phyloP scores from a whole-genome alignment of 2,888 invertebrate species.

The Conistra vaccinii region DNA sequence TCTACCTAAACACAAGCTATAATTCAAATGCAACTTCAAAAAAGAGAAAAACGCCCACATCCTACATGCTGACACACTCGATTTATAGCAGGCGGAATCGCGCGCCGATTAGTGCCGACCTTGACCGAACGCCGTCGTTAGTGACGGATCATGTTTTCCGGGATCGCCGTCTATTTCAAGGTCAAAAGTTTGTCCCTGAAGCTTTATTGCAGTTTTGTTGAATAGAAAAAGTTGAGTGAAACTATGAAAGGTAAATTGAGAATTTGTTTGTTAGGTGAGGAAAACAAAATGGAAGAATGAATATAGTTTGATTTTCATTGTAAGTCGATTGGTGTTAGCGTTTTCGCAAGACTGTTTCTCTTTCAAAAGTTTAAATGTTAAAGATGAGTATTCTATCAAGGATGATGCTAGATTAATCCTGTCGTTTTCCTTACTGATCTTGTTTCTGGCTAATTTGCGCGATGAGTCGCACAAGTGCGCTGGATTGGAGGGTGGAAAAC shows the following conservation, averaged over 20 bases:
- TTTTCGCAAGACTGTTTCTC: neutral
- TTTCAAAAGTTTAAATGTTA: neutral
- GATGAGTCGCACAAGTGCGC: too few species aligned
- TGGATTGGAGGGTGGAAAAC: too few species aligned
- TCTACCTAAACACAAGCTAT: neutral
- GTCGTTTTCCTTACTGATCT: too few species aligned
- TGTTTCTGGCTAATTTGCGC: too few species aligned
- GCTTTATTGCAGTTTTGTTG: slow-evolving; percentile 9
- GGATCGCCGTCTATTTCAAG: slow-evolving; percentile 32
- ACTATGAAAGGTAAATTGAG: neutral
- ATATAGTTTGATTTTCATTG: neutral
- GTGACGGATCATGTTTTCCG: slow-evolving; percentile 43
- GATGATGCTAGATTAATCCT: too few species aligned
- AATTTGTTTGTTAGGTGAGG: neutral
- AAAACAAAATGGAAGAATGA: neutral
- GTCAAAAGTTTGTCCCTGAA: slow-evolving; percentile 19
- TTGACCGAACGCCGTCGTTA: slow-evolving; percentile 39
- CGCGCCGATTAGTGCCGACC: slow-evolving; percentile 33
- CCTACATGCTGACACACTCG: neutral
- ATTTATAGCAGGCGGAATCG: slow-evolving; percentile 25
- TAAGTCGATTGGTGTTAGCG: too few species aligned
- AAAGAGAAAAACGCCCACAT: slow-evolving; percentile 5
- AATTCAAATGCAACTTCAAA: neutral
- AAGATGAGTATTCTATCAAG: too few species aligned
- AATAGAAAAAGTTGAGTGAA: slow-evolving; percentile 4